These are phyloP conservation scores for Ctena decussata DNA, from an alignment of 2,888 invertebrate genomes.

Conservation along the genomic window DNA sequence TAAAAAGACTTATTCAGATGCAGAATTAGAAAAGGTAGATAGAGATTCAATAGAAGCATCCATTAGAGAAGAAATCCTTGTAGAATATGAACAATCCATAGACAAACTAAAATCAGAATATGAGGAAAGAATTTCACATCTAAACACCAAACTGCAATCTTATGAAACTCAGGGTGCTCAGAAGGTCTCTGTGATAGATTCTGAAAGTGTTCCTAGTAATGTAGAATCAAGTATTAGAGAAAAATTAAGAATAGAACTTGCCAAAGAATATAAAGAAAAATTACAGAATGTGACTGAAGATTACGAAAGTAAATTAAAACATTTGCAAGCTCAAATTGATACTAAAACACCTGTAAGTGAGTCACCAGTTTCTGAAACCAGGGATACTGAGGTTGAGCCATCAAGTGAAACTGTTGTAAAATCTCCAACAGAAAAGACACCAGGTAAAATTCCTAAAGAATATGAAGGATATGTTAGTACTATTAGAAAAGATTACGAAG, in stretches of 20 bases:
- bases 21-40: constrained; percentile 19
- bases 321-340: constrained; percentile 53
- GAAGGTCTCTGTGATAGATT: constrained; percentile 29
- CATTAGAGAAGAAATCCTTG: constrained; percentile 56
- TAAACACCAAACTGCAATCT: constrained; percentile 47
- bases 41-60: constrained; percentile 57
- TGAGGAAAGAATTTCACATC: constrained; percentile 58
- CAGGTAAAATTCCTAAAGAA: constrained; percentile 44
- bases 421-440: constrained; percentile 35
- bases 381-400: background rate
- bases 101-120: constrained; percentile 64
- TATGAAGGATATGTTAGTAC: constrained; percentile 64
- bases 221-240: constrained; percentile 50
- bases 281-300: constrained; percentile 60
- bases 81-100: constrained; percentile 68
- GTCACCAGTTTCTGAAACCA: background rate
- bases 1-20: background rate
- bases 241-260: constrained; percentile 50
- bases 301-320: constrained; percentile 63
- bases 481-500: constrained; percentile 60
- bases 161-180: constrained; percentile 50
- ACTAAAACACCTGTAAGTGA: constrained; percentile 18
- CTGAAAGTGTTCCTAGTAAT: constrained; percentile 37
- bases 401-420: background rate
- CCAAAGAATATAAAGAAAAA: constrained; percentile 62